These are phyloP conservation scores for Siphonodentalium dalli DNA, from an alignment of 2,888 invertebrate species.

Conservation along the genomic window DNA sequence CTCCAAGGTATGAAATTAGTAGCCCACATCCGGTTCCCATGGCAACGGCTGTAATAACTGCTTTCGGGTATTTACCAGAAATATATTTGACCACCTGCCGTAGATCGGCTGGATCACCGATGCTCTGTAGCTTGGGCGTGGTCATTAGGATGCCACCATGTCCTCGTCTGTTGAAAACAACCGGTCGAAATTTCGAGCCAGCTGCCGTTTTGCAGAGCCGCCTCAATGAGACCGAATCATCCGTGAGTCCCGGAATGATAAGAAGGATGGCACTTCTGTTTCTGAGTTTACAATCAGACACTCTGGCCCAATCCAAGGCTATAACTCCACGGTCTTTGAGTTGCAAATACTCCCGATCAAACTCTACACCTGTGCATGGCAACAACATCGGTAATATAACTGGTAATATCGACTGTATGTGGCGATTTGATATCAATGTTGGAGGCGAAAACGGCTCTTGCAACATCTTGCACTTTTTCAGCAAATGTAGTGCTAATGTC, in stretches of 20 bases:
- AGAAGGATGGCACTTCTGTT: constrained; percentile 39
- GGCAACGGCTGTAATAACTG: constrained; percentile 45
- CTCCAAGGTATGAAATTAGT: constrained; percentile 58
- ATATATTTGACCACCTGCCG: constrained; percentile 54
- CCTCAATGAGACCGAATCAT: constrained; percentile 40
- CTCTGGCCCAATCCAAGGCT: constrained; percentile 53
- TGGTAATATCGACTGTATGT: constrained; percentile 49
- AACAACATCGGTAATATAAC: constrained; percentile 37
- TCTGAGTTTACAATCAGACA: constrained; percentile 25
- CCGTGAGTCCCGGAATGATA: constrained; percentile 51
- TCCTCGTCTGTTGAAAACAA: constrained; percentile 58
- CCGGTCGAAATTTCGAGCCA: constrained; percentile 41
- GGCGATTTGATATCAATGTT: constrained; percentile 43
- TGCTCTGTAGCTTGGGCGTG: constrained; percentile 50
- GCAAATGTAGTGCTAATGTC: constrained; percentile 45
- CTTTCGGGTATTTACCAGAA: constrained; percentile 36
- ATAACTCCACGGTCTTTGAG: constrained; percentile 54
- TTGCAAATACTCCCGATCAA: constrained; percentile 50
- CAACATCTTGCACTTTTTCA: constrained; percentile 44
- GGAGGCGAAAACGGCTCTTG: constrained; percentile 43
- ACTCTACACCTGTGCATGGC: constrained; percentile 28
- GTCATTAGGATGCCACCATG: constrained; percentile 51
- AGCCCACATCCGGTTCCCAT: constrained; percentile 53
- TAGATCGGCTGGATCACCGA: constrained; percentile 53
- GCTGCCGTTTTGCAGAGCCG: constrained; percentile 36